Evolutionary conservation across 2,113 vertebrate species (phyloP), one percentile per base, ranked within the genome.

Genomic region (Geococcyx californianus): DNA sequence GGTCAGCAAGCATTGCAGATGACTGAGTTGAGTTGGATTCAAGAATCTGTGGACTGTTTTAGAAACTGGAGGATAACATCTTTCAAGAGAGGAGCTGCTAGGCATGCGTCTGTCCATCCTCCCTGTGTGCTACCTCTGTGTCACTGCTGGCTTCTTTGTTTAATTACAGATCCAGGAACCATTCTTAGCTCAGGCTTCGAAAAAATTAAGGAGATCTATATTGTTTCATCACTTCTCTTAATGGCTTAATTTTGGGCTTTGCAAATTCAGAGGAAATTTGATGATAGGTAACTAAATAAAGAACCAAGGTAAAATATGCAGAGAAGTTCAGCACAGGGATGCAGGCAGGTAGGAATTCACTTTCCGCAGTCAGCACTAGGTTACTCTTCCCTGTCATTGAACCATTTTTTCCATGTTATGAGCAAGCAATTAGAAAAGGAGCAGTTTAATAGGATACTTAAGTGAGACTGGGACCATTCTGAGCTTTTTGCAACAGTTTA

Each of bases 341-440:
- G n/a, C 0, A 5, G 44, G 25, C 59, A 38, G 6, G 1, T 13
- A 8, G n/a, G n/a, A n/a, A n/a, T 19, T 58, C 2, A 2, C 44
- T 29, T 8, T 5, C 67, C 45, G 31, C 55, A 63, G 49, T 6
- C 52, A 26, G 33, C 40, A 19, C 31, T 5, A 17, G 36, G 25
- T 63, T 38, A 18, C 56, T 62, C 24, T 19, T 68, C 82, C 54
- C 21, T 24, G 21, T 23, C 67, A 79, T 0, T 2, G 49, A 90
- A 34, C 38, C 7, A 1, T 25, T 81, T 29, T 47, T 52, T 4
- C 34, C 60, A 18, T 0, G 2, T 47, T 28, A 12, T 3, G 69
- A 54, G 16, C 23, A 58, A 78, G 44, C 31, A 7, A 26, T 52
- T 38, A 15, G 34, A 64, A 83, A 29, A 79, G 6, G 44, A 56